These are phyloP conservation scores for Drosophila ohnishii DNA, from an alignment of 1,140 invertebrate genomes.

Conservation along the genomic window DNA sequence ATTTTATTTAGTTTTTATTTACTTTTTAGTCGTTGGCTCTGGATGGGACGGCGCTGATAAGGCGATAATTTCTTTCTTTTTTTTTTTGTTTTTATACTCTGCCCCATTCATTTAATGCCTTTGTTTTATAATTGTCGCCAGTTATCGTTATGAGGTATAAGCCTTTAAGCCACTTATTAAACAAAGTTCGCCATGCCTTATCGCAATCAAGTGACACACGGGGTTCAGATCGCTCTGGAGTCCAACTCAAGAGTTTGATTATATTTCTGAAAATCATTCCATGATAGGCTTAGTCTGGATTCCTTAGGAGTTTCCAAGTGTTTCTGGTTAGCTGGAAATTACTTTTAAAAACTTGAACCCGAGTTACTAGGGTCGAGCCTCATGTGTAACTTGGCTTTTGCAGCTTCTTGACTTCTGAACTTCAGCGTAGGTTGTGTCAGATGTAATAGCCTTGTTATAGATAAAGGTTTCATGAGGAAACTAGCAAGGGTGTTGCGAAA, in stretches of 20 bases:
- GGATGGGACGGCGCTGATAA: constrained; percentile 28
- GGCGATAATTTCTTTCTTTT: constrained; percentile 14
- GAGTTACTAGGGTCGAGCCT: background rate
- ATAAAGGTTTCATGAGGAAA: constrained; percentile 1
- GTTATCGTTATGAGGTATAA: constrained; percentile 46
- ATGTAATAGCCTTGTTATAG: background rate
- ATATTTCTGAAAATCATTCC: constrained; percentile 8
- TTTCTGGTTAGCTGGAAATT: background rate
- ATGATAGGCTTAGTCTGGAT: constrained; percentile 6
- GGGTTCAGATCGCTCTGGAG: constrained; percentile 21
- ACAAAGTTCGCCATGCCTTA: constrained; percentile 43
- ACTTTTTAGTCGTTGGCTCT: constrained; percentile 23
- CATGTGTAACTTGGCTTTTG: background rate
- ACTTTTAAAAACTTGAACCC: background rate
- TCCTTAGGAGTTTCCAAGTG: background rate
- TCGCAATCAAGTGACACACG: constrained; percentile 41
- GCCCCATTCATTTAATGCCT: constrained; percentile 39
- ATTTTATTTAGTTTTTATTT: constrained; percentile 41
- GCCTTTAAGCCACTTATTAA: constrained; percentile 43
- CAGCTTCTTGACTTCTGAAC: background rate
- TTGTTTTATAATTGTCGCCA: constrained; percentile 49
- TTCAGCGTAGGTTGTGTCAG: background rate
- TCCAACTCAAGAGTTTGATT: constrained; percentile 18
- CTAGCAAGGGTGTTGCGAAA: background rate
- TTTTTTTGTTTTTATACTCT: constrained; percentile 12